Evolutionary conservation across 2,113 vertebrate species (phyloP).

Genomic region (Bagarius yarrelli): DNA sequence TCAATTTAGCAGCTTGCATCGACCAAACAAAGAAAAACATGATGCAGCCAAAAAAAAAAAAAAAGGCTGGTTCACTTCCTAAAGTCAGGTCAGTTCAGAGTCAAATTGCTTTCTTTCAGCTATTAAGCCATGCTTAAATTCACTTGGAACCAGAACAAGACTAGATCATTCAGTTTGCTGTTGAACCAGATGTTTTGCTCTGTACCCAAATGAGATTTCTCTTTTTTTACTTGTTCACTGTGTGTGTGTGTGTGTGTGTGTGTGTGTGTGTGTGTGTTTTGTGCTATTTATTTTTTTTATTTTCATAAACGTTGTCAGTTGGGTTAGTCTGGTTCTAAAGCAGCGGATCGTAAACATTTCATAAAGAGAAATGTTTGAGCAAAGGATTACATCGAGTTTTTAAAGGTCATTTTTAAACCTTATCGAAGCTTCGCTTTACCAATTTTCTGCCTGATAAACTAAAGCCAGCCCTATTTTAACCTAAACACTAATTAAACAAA

Average conservation of each 20-base stretch:
- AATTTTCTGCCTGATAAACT: not conserved
- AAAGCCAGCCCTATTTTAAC: not conserved
- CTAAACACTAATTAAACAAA: not conserved
- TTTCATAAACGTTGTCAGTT: no score
- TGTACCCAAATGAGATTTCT: not conserved
- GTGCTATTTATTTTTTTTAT: no score
- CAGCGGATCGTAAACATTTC: conserved; percentile 19
- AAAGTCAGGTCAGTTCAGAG: not conserved
- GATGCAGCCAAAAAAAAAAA: not conserved
- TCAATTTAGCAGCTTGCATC: not conserved
- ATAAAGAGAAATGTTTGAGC: not conserved
- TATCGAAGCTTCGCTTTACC: not conserved
- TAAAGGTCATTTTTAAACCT: not conserved
- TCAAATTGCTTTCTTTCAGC: not conserved
- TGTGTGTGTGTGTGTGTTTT: no score
- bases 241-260: no score
- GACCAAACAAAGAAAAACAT: not conserved
- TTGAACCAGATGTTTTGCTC: not conserved
- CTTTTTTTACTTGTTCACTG: not conserved
- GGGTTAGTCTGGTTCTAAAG: not conserved
- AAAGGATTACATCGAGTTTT: conserved; percentile 29
- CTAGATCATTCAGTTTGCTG: not conserved
- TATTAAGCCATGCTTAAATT: not conserved
- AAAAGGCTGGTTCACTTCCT: not conserved
- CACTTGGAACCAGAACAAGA: not conserved